A percentile compares a stretch with the other conserved stretches of the same genome.
Conservation (phyloP, 2,888 invertebrate genomes). For the Drosophila setosimentum region DNA sequence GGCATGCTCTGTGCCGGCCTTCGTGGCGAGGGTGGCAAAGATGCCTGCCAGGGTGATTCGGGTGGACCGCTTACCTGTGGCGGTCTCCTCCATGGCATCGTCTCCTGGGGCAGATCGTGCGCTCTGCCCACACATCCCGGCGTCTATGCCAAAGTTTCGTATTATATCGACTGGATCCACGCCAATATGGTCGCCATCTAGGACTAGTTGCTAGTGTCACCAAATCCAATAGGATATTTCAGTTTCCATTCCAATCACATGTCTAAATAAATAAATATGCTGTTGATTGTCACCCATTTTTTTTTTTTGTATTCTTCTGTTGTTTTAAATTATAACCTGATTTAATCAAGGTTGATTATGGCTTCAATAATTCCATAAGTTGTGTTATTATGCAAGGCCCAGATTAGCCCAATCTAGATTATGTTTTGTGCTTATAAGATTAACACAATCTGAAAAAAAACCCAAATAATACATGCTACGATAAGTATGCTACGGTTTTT, state of each 20-base stretch:
- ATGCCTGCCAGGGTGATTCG: slow-evolving; percentile 81
- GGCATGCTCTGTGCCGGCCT: slow-evolving; percentile 82
- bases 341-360: slow-evolving; percentile 28
- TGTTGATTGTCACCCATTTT: slow-evolving; percentile 8
- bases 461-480: not conserved
- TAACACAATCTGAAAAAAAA: slow-evolving; percentile 19
- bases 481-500: slow-evolving; percentile 14
- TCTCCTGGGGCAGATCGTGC: slow-evolving; percentile 81
- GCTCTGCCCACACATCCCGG: slow-evolving; percentile 75
- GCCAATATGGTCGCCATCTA: slow-evolving; percentile 18
- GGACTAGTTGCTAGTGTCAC: not conserved
- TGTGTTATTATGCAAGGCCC: slow-evolving; percentile 15
- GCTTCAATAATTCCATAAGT: slow-evolving; percentile 12
- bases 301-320: not conserved
- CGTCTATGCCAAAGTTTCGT: slow-evolving; percentile 74
- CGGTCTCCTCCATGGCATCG: slow-evolving; percentile 72
- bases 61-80: slow-evolving; percentile 78
- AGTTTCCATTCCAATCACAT: slow-evolving; percentile 38
- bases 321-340: slow-evolving; percentile 12
- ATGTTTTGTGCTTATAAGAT: not conserved
- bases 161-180: slow-evolving; percentile 64
- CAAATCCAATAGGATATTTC: not conserved
- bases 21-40: slow-evolving; percentile 73
- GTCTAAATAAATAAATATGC: slow-evolving; percentile 48
- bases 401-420: slow-evolving; percentile 25